Evolutionary conservation across 1,140 invertebrate genomes (phyloP), one percentile per base, ranked within the genome.

Genomic region (Nymphalis io): DNA sequence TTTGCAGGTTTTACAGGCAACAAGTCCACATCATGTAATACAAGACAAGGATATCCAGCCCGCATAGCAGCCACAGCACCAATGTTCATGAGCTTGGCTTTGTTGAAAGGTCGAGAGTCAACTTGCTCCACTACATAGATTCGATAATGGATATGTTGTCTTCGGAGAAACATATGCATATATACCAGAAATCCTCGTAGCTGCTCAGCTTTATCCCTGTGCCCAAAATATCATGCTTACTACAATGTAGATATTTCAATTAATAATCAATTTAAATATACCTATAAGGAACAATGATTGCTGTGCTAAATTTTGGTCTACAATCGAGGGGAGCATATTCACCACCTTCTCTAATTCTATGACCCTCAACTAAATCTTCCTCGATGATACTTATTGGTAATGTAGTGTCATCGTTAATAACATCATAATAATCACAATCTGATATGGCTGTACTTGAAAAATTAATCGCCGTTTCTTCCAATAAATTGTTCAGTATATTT

Each of bases 1-100:
- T 99, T 99, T 3, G 95, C 94, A 64, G 94, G 94, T 90, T 97
- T 97, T 74, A 98, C 93, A 12, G 98, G 98, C 65, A 99, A 93
- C 18, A 99, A 90, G 92, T 99, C 98, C 48, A 99, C 96, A 86
- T 99, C 98, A 90, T 99, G 98, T 79, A 99, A 96, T 60, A 99
- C 95, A 57, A 98, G 95, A 83, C 98, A 99, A 23, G 97, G 95
- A 89, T 95, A 97, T 57, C 95, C 93, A 55, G 93, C 88, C 65
- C 93, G 93, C 39, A 94, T 93, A 0, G 97, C 96, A 80, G 97
- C 95, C 4, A 93, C 87, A 73, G 97, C 98, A 1, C 98, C 98
- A 72, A 98, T 95, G 86, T 99, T 99, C 79, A 99, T 95, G 10
- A 99, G 93, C 86, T 98, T 97, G 0, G 96, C 98, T 80, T 98